A percentile compares a stretch with the other conserved stretches of the same genome.
Evolutionary conservation across 1,140 invertebrate species (phyloP).

Genomic region (Drosophila nasuta): DNA sequence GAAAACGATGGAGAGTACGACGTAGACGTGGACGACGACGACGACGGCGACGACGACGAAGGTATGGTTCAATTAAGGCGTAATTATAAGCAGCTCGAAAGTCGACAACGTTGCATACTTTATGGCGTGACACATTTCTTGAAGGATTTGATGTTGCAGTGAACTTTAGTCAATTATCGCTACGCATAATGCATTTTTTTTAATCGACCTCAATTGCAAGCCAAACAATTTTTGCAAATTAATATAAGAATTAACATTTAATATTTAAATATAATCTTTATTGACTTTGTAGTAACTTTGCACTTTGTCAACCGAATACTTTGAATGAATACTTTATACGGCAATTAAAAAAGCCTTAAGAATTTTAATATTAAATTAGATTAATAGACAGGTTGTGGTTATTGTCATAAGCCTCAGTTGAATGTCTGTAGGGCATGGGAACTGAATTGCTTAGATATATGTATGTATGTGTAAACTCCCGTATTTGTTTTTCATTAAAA

Average conservation of each 20-base stretch:
- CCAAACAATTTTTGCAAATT: too few species aligned
- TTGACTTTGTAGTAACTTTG: too few species aligned
- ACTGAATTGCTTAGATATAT: background rate
- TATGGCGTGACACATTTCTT: constrained; percentile 60
- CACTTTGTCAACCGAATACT: too few species aligned
- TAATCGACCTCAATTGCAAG: constrained; percentile 1
- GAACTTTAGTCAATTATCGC: constrained; percentile 58
- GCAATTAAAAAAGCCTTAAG: constrained; percentile 17
- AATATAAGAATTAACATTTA: too few species aligned
- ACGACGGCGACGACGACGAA: constrained; percentile 6
- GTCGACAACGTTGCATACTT: constrained; percentile 46
- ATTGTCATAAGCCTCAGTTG: background rate
- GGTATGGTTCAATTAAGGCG: constrained; percentile 69
- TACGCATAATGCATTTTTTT: background rate
- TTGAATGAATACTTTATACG: too few species aligned
- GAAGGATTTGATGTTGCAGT: background rate
- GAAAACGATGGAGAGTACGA: background rate
- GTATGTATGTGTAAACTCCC: background rate
- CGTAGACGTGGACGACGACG: background rate
- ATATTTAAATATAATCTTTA: too few species aligned
- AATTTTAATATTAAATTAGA: constrained; percentile 61
- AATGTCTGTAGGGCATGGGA: constrained; percentile 15
- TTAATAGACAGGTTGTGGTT: background rate
- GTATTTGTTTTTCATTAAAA: constrained; percentile 77
- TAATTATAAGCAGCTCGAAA: constrained; percentile 67